Evolutionary conservation across 1,140 invertebrate genomes (phyloP), one percentile per base, ranked within the genome.

Genomic region (Camponotus pennsylvanicus): DNA sequence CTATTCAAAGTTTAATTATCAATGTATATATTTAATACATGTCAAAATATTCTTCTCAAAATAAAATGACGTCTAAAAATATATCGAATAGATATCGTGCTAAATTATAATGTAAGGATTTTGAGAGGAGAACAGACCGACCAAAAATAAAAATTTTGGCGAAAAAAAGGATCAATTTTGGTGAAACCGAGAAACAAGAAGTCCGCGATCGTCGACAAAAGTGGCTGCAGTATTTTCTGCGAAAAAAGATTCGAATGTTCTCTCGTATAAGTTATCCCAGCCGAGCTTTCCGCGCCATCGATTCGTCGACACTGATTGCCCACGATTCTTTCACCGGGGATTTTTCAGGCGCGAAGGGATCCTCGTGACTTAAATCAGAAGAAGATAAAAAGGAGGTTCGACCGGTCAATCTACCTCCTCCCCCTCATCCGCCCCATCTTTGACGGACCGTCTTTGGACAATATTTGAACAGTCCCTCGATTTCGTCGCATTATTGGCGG

Each of bases 301-400:
- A 57, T 75, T 75, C 55, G 79, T 66, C 79, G 79, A 83, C 79
- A 83, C 69, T 83, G 79, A 83, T 83, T 83, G 79, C 79, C 79
- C 79, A 57, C 79, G 79, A 83, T 83, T 57, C 79, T 83, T 83
- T 83, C 79, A 75, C 55, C 57, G 40, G 40, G 55, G 79, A 83
- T 83, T 83, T 82, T 83, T 83, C 79, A 75, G 69, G 40, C 79
- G 42, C 79, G 57, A 69, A 52, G 66, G 78, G 21, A 34, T 83
- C 69, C 79, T 83, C 79, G 69, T 83, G 79, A 75, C 79, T 83
- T 83, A 83, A 83, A 83, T 83, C 79, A 75, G 79, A 75, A 83
- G 79, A 83, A 83, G 79, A 83, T 83, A 83, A 83, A 75, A 75
- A 82, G 67, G 6, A 45, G 55, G n/a, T 3, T 11, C 1, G 69